Evolutionary conservation across 2,797 vertebrate genomes (phyloP), one percentile per base, ranked within the genome.

Genomic region (Spea hammondii): DNA sequence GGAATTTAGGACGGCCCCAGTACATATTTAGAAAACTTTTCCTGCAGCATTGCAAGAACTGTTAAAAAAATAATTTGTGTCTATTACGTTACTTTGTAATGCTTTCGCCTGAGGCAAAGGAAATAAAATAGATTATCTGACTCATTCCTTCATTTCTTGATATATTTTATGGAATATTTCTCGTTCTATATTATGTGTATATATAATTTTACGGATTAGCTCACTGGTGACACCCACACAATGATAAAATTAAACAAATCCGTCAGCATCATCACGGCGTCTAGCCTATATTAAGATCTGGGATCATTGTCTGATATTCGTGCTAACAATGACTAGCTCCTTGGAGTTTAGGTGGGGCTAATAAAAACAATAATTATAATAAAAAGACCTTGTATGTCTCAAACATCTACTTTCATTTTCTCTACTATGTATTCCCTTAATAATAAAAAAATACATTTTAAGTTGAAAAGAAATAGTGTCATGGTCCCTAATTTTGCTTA

Each of bases 81-180:
- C 8, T 65, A 60, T 54, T 49, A 62, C 17, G 59, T 44, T 60
- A 66, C 32, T 65, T 50, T 51, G 46, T 17, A 59, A 69, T 62
- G 57, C 69, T 44, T 2, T 69, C 12, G 13, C 72, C 66, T 12
- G 9, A 65, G 78, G 72, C 59, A 65, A 48, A 14, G 72, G 60
- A 74, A 75, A 68, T 50, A 32, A 54, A 49, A 48, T 57, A 44
- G 9, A 49, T 64, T 79, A 32, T 68, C n/a, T 74, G 72, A 79
- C 65, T 80, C 72, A 80, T 65, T 74, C 65, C 66, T 79, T 50
- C 71, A 12, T 46, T 74, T 32, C 54, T 57, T 79, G 57, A 55
- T 32, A 2, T 32, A 32, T 32, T 32, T 32, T 32, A 32, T 54
- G 78, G 12, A 74, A 60, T 68, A 11, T 51, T 50, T 55, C 32